A percentile compares a stretch with the other conserved stretches of the same genome.
Evolutionary conservation across 2,113 vertebrate species (phyloP).

Genomic region (Labeo rohita): DNA sequence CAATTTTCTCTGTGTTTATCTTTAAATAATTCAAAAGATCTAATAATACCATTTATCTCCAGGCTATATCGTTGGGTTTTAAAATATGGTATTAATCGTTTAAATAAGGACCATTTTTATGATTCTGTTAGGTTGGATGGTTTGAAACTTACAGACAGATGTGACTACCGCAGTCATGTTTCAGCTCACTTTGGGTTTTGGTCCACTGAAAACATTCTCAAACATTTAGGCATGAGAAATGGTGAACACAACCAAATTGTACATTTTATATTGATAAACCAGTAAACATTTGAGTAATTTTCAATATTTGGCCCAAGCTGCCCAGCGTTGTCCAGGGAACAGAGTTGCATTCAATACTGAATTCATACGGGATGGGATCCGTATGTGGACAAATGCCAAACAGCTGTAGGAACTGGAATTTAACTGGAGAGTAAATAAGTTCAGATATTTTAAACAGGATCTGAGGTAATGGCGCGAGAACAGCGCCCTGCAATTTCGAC

Average conservation of each 20-base stretch:
- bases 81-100: slow-evolving; percentile 9
- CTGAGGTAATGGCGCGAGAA: not conserved
- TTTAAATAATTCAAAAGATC: slow-evolving; percentile 4
- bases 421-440: not conserved
- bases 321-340: not conserved
- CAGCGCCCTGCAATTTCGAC: not conserved
- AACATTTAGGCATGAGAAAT: not conserved
- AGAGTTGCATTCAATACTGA: not conserved
- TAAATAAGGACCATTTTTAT: not conserved
- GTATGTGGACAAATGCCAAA: not conserved
- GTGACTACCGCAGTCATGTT: slow-evolving; percentile 10
- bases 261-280: not conserved
- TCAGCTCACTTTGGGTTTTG: slow-evolving; percentile 4
- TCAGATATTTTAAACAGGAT: not conserved
- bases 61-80: not conserved
- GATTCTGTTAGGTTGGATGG: not conserved
- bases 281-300: no score
- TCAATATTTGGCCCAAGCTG: no score
- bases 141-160: not conserved
- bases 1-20: slow-evolving; percentile 1
- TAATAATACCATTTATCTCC: not conserved
- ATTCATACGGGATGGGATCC: not conserved
- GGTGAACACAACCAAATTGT: not conserved
- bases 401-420: not conserved
- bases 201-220: slow-evolving; percentile 8